phyloP scores from a whole-genome alignment of 2,888 invertebrate genomes.

The Drosophila recens region DNA sequence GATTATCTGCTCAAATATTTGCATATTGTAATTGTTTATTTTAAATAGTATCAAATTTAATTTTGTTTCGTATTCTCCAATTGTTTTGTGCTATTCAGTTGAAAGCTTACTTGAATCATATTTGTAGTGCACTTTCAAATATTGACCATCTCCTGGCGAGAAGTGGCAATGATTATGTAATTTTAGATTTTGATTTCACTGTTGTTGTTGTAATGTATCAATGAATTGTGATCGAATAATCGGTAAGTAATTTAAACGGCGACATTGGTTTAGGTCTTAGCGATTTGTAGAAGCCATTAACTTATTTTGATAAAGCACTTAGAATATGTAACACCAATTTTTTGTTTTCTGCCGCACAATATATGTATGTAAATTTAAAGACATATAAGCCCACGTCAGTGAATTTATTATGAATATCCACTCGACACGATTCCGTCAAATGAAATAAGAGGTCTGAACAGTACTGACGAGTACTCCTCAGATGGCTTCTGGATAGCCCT shows the following conservation, averaged over 20 bases:
- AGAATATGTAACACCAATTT: slow-evolving; percentile 73
- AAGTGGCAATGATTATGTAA: slow-evolving; percentile 11
- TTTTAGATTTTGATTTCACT: slow-evolving; percentile 34
- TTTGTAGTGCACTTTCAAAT: slow-evolving; percentile 31
- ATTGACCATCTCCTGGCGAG: slow-evolving; percentile 2
- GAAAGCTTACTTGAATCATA: slow-evolving; percentile 45
- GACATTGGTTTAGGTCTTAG: slow-evolving; percentile 39
- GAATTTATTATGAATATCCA: slow-evolving; percentile 86
- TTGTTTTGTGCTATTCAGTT: slow-evolving; percentile 3
- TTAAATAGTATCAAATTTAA: background rate
- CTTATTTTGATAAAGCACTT: slow-evolving; percentile 70
- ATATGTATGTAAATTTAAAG: slow-evolving; percentile 79
- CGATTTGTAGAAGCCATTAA: slow-evolving; percentile 52
- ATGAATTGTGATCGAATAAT: slow-evolving; percentile 25
- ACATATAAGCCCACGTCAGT: slow-evolving; percentile 84
- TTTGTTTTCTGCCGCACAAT: slow-evolving; percentile 73
- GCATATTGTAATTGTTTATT: background rate
- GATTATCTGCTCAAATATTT: background rate
- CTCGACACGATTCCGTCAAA: slow-evolving; percentile 86
- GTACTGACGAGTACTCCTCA: slow-evolving; percentile 86
- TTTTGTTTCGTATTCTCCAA: background rate
- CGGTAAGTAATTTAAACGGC: slow-evolving; percentile 35
- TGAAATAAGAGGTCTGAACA: slow-evolving; percentile 86
- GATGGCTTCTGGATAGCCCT: slow-evolving; percentile 86
- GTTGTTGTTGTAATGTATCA: slow-evolving; percentile 9